Evolutionary conservation across 2,797 vertebrate species (phyloP), one percentile per base, ranked within the genome.

Genomic region (Delichon dasypus): DNA sequence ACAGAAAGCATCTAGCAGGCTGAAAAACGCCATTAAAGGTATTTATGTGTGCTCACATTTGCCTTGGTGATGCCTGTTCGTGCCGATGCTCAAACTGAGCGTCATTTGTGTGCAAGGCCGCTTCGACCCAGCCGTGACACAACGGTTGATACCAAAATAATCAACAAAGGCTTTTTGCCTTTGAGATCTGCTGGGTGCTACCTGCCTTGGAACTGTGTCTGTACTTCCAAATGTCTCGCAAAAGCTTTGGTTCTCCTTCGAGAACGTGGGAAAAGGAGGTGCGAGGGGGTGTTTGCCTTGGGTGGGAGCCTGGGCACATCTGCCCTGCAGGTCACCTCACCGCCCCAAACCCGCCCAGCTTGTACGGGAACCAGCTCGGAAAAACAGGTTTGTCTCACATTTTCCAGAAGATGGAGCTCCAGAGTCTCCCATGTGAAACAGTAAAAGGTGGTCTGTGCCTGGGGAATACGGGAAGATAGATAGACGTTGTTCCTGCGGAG

Each of bases 361-460:
- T 58, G 6, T 50, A 26, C 1, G 4, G 72, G 44, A 47, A 4
- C 9, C 36, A 5, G 32, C 47, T 14, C 5, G 27, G 50, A n/a
- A 62, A 57, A 75, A 23, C 25, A 15, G 44, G 20, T 54, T 67
- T 54, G 17, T 29, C 72, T 5, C 60, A 47, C 26, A 9, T 78
- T 70, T 76, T 61, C 94, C 97, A 94, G 94, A 86, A 97, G 97
- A 88, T 96, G 97, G 96, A 51, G 96, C 94, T 78, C 95, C 75
- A 93, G 96, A 93, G 92, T 92, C 93, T 96, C 78, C 92, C 81
- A 71, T 30, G 88, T 38, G 87, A 78, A 50, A 45, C 0, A 15
- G 18, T 6, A 3, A n/a, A 32, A 36, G 14, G 18, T 40, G 25
- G 21, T 2, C 30, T 1, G 30, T 3, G 83, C 19, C 21, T 58